Evolutionary conservation across 2,113 vertebrate species (phyloP).

Genomic region (Crotalus tigris): DNA sequence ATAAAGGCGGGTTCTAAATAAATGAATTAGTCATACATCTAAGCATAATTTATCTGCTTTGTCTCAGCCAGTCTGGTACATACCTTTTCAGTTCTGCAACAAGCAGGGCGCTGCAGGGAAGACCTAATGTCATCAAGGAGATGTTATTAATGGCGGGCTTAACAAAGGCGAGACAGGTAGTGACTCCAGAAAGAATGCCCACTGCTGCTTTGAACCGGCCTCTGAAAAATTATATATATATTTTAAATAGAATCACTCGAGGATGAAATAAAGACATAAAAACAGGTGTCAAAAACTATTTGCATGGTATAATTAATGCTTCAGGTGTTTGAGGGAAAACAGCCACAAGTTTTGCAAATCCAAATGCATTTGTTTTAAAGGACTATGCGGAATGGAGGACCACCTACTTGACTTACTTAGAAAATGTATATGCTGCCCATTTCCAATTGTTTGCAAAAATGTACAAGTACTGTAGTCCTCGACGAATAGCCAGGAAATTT

Average conservation of each 20-base stretch:
- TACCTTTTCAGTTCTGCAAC: slow-evolving; percentile 92
- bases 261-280: not conserved
- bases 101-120: slow-evolving; percentile 89
- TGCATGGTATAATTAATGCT: not conserved
- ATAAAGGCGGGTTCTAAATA: not conserved
- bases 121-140: slow-evolving; percentile 90
- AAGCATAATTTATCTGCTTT: accelerated
- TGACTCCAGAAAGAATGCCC: slow-evolving; percentile 87
- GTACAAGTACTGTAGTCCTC: not conserved
- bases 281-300: not conserved
- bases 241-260: slow-evolving; percentile 17
- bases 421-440: not conserved
- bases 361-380: not conserved
- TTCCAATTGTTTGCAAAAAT: not conserved
- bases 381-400: not conserved
- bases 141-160: slow-evolving; percentile 95
- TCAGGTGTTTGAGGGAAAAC: not conserved
- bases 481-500: not conserved
- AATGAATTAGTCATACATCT: not conserved
- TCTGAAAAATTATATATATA: slow-evolving; percentile 58
- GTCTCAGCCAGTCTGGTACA: slow-evolving; percentile 11
- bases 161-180: slow-evolving; percentile 90
- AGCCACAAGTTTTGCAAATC: not conserved
- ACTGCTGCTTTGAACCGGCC: slow-evolving; percentile 92
- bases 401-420: not conserved